Evolutionary conservation across 2,888 invertebrate genomes (phyloP).

Genomic region (Agonopterix arenella): DNA sequence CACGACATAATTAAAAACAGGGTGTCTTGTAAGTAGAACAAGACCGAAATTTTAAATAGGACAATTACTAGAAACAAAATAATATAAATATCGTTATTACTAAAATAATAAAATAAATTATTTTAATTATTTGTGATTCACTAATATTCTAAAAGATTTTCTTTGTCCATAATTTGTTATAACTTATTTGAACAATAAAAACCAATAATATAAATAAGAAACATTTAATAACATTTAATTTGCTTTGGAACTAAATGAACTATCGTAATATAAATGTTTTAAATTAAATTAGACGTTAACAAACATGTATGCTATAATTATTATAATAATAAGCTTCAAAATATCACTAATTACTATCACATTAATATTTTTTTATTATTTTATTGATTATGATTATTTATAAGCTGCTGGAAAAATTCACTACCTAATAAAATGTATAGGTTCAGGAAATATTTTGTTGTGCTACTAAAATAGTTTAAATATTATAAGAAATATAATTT

Average conservation of each 20-base stretch:
- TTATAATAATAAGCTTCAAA: conserved; percentile 34
- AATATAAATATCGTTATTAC: no score
- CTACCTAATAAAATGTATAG: conserved; percentile 22
- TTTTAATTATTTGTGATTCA: no score
- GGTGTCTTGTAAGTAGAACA: no score
- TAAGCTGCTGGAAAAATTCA: conserved; percentile 20
- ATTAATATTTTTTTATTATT: conserved; percentile 26
- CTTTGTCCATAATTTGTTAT: conserved; percentile 4
- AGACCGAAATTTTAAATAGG: no score
- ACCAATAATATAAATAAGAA: no score
- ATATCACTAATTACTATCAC: conserved; percentile 56
- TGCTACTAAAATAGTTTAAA: conserved; percentile 7
- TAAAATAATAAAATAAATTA: no score
- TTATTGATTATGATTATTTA: conserved; percentile 15
- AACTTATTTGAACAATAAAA: background rate
- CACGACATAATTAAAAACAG: no score
- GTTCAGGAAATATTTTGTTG: conserved; percentile 3
- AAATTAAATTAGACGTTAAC: no score
- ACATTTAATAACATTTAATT: no score
- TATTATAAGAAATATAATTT: conserved; percentile 12
- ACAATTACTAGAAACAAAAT: no score
- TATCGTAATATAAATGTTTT: no score
- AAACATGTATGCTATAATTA: conserved; percentile 3
- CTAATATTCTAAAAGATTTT: background rate
- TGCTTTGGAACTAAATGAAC: no score